A percentile compares a stretch with the other conserved stretches of the same genome.
These are phyloP conservation scores for Drosophila nigricruria DNA, from an alignment of 2,888 invertebrate species.

Conservation along the genomic window DNA sequence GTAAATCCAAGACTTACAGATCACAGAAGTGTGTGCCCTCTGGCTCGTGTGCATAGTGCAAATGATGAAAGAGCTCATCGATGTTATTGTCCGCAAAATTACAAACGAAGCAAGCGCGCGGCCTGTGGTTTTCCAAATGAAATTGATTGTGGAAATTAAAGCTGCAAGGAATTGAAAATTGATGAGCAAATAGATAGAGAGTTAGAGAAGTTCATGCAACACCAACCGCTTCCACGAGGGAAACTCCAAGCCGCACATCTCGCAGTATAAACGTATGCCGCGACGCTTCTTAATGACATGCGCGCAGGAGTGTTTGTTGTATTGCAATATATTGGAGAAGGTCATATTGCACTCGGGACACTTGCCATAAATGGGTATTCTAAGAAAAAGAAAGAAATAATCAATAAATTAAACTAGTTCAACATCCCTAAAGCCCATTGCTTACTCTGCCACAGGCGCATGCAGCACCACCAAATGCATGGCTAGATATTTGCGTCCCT, in stretches of 20 bases:
- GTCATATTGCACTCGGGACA: conserved; percentile 81
- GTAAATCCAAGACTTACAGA: conserved; percentile 61
- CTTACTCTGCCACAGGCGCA: conserved; percentile 74
- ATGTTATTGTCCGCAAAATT: conserved; percentile 73
- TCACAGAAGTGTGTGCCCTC: conserved; percentile 62
- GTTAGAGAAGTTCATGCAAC: too few relatives aligned
- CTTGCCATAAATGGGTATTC: conserved; percentile 67
- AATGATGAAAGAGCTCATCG: conserved; percentile 82
- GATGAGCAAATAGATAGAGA: neutral
- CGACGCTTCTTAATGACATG: conserved; percentile 68
- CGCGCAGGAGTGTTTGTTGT: conserved; percentile 84
- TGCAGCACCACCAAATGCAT: conserved; percentile 81
- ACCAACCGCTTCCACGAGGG: conserved; percentile 82
- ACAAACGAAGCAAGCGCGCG: conserved; percentile 82
- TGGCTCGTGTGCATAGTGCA: conserved; percentile 81
- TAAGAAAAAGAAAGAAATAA: neutral
- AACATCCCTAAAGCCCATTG: fast-evolving
- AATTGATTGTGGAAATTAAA: conserved; percentile 84
- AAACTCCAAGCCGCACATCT: conserved; percentile 76
- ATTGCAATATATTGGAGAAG: conserved; percentile 78
- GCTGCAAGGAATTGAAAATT: conserved; percentile 45
- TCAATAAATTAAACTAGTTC: neutral
- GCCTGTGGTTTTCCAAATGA: conserved; percentile 80
- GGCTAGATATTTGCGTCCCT: conserved; percentile 64
- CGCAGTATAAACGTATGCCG: conserved; percentile 72